Evolutionary conservation across 2,113 vertebrate species (phyloP), one percentile per base, ranked within the genome.

Genomic region (Melierax canorus): DNA sequence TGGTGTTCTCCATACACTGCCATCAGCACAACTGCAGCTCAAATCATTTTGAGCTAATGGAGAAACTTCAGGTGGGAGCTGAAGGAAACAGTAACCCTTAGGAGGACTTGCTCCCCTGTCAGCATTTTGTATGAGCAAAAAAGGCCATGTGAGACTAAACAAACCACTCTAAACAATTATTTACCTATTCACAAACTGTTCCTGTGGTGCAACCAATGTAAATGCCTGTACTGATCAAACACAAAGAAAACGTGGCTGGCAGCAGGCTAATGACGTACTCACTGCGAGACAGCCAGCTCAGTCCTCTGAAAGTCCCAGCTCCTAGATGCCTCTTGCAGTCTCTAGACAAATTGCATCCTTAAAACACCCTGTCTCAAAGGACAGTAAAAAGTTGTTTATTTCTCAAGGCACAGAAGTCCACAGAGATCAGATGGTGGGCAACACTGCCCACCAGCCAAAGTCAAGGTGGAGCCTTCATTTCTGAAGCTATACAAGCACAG

Each of bases 1-100:
- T 9, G 34, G 19, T 20, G 11, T 15, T 60, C 20, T 46, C 26
- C 2, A 1, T 24, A 51, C 18, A 7, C 0, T 0, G 36, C 14
- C 11, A 20, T 19, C 45, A 74, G 73, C 64, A 43, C 36, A 91
- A 30, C 36, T 27, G 66, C 59, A 43, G 48, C 32, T 13, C 50
- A 64, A 20, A 38, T 20, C 53, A 15, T 19, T 39, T 6, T 36
- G 41, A 41, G 15, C 11, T 46, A 67, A 53, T 1, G 14, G 7
- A 48, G 51, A 71, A 63, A 11, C 45, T 77, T n/a, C 20, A 30
- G 36, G 38, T 51, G 43, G 38, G 38, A 79, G 46, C 15, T 46
- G 41, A 75, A 90, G 53, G n/a, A 46, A 82, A 51, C 16, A 6
- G 36, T 7, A 56, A 51, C 12, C 26, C 48, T 62, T 9, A 5